These are phyloP conservation scores for Trachelus tabidus DNA, from an alignment of 2,888 invertebrate species.

Conservation along the genomic window DNA sequence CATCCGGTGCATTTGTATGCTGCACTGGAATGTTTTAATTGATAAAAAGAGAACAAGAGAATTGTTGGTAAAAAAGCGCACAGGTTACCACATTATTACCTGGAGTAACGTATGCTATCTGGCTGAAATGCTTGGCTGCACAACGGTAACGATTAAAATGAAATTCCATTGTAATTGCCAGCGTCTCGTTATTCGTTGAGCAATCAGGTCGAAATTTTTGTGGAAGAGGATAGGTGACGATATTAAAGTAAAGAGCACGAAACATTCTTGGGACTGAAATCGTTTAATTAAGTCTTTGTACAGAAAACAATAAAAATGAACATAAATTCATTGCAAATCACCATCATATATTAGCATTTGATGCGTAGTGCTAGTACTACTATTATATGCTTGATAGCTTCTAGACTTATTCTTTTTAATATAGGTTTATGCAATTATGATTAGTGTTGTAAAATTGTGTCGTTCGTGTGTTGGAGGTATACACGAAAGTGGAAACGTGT, in stretches of 20 bases:
- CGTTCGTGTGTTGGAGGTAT: slow-evolving; percentile 30
- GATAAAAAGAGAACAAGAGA: no score
- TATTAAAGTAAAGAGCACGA: slow-evolving; percentile 2
- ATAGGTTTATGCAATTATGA: slow-evolving; percentile 51
- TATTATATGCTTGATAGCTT: slow-evolving; percentile 57
- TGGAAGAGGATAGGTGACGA: neutral
- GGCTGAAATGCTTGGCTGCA: no score
- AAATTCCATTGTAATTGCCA: no score
- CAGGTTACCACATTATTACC: no score
- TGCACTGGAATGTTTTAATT: no score
- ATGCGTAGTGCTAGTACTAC: slow-evolving; percentile 59
- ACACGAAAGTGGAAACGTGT: slow-evolving; percentile 33
- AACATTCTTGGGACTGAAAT: slow-evolving; percentile 52
- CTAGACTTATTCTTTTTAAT: slow-evolving; percentile 52
- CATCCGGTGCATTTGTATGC: no score
- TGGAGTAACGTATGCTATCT: no score
- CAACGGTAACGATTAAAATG: no score
- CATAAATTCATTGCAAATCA: slow-evolving; percentile 61
- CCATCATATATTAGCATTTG: slow-evolving; percentile 61
- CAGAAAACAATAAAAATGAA: slow-evolving; percentile 62
- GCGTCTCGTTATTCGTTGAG: no score
- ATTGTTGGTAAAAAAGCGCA: no score
- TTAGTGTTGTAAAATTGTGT: slow-evolving; percentile 50
- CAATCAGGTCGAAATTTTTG: no score
- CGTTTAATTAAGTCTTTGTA: slow-evolving; percentile 63